phyloP scores from a whole-genome alignment of 2,113 vertebrate species.

The Colaptes auratus region DNA sequence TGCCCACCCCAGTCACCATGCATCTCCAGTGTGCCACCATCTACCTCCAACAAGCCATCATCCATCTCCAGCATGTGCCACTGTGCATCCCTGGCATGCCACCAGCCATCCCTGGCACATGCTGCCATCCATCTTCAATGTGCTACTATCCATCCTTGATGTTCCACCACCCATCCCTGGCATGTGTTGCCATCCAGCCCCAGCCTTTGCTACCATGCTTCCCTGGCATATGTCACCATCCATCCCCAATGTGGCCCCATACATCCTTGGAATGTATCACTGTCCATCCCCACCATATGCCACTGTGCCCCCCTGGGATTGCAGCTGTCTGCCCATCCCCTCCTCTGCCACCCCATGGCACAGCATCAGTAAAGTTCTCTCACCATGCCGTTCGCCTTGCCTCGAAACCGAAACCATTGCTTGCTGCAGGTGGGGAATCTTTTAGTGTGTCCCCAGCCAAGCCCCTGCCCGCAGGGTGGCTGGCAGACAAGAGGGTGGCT shows the following conservation, averaged over 20 bases:
- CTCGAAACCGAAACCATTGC: slow-evolving; percentile 33
- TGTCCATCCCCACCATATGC: background rate
- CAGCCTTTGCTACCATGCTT: background rate
- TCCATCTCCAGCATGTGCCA: too few relatives aligned
- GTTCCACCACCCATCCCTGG: background rate
- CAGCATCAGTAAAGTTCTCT: background rate
- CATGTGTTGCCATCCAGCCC: background rate
- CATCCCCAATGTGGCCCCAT: background rate
- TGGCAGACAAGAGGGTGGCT: background rate
- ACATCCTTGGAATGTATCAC: background rate
- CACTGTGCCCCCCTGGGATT: background rate
- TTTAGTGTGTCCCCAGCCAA: background rate
- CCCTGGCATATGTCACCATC: background rate
- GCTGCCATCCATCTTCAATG: too few relatives aligned
- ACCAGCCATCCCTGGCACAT: too few relatives aligned
- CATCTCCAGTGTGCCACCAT: too few relatives aligned
- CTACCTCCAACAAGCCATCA: too few relatives aligned
- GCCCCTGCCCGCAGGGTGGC: background rate
- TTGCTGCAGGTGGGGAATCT: slow-evolving; percentile 52
- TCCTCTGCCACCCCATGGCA: background rate
- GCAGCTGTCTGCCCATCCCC: background rate
- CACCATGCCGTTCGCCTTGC: background rate
- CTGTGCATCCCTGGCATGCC: too few relatives aligned
- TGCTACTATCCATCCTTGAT: background rate
- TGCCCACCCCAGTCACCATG: background rate